Conservation (phyloP, 2,113 vertebrate species). For the Pelmatolapia mariae region DNA sequence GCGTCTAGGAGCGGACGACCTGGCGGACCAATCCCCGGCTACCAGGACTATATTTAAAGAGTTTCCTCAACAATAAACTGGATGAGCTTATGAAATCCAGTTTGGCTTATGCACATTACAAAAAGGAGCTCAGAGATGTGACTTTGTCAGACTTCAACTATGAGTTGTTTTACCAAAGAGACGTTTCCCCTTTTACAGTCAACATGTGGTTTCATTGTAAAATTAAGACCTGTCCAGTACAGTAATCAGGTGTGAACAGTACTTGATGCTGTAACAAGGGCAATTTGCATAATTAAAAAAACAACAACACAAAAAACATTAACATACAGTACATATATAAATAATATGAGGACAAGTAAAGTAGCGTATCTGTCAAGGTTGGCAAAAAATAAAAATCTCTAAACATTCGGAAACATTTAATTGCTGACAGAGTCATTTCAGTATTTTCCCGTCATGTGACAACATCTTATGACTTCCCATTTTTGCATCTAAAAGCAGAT, state of each 20-base stretch:
- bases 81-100: background rate
- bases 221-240: background rate
- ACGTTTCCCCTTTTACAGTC: background rate
- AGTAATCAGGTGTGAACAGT: background rate
- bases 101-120: rapidly evolving
- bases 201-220: background rate
- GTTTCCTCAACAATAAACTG: background rate
- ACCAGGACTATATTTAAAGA: background rate
- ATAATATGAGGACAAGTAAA: rapidly evolving
- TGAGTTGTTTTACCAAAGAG: background rate
- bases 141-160: background rate
- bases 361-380: background rate
- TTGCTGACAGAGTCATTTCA: background rate
- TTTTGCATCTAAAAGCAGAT: slow-evolving; percentile 32
- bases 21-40: rapidly evolving
- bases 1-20: background rate
- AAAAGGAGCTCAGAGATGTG: background rate
- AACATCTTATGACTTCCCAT: slow-evolving; percentile 53
- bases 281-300: background rate
- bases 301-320: background rate
- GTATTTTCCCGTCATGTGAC: slow-evolving; percentile 40
- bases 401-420: background rate
- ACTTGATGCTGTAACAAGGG: rapidly evolving
- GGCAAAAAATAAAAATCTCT: background rate
- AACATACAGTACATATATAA: background rate